Evolutionary conservation across 2,113 vertebrate genomes (phyloP), one percentile per base, ranked within the genome.

Genomic region (Pampusana beccarii): DNA sequence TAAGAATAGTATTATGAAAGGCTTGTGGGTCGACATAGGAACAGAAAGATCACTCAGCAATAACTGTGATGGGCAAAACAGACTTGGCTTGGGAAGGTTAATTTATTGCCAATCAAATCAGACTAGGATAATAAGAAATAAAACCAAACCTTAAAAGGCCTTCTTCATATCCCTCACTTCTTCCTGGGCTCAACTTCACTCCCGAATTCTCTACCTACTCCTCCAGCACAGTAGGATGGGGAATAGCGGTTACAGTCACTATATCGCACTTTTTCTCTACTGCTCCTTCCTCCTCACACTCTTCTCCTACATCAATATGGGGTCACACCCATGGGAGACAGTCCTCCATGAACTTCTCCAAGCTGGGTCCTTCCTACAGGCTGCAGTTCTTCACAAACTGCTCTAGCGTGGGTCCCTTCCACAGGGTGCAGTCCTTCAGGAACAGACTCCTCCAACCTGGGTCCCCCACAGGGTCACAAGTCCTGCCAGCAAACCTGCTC

Each of bases 151-250:
- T 54, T 67, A 18, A 54, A 48, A 29, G 15, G 34, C 5, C 5
- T 60, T 44, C 3, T 29, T 4, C 5, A 10, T 5, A n/a, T 6
- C 1, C 2, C 1, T 65, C 31, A 11, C 13, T 86, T 81, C 24
- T 73, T 88, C 44, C 19, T 33, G 10, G 25, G 20, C 8, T 77
- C 57, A 51, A 1, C 21, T 40, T 74, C 10, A 33, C 2, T 53
- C 20, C 13, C 1, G 3, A 54, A 11, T 51, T 57, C 25, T 61
- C 18, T 26, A 5, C 3, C 5, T 54, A 8, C 6, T 57, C 3
- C 6, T 3, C 0, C 1, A 40, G 11, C 6, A 2, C 4, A 51
- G 5, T 4, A 1, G 9, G 2, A 29, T 2, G 1, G 13, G 10
- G 4, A 60, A 24, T 2, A 3, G 21, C 6, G 5, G 2, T 14